Evolutionary conservation across 1,140 invertebrate genomes (phyloP).

Genomic region (Ylistrum balloti): DNA sequence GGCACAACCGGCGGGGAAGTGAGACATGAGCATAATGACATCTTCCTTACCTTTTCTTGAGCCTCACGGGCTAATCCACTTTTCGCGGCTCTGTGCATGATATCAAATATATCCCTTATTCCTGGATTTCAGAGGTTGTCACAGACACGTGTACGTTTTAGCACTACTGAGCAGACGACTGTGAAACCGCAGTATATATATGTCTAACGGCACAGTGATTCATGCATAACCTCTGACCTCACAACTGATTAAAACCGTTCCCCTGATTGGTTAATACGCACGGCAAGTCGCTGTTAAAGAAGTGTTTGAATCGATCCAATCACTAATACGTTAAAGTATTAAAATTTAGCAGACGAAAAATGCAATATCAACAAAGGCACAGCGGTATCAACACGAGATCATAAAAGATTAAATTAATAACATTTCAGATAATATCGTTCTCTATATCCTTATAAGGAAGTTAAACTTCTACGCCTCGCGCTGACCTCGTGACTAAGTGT

Average conservation of each 20-base stretch:
- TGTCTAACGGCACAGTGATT: neutral
- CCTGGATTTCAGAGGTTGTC: neutral
- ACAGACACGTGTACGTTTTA: neutral
- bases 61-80: neutral
- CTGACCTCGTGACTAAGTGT: slow-evolving; percentile 37
- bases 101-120: neutral
- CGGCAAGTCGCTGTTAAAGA: neutral
- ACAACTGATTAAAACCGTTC: neutral
- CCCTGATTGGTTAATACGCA: neutral
- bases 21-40: neutral
- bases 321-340: neutral
- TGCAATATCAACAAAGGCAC: neutral
- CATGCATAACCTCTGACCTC: neutral
- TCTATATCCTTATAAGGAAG: neutral
- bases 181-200: slow-evolving; percentile 23
- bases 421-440: neutral
- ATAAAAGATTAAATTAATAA: neutral
- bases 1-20: neutral
- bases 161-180: neutral
- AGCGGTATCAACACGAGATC: neutral
- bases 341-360: neutral
- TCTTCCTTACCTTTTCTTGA: neutral
- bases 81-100: neutral
- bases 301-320: slow-evolving; percentile 20
- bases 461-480: slow-evolving; percentile 9